Evolutionary conservation across 2,888 invertebrate genomes (phyloP), one percentile per base, ranked within the genome.

Genomic region (Anodontia alba): DNA sequence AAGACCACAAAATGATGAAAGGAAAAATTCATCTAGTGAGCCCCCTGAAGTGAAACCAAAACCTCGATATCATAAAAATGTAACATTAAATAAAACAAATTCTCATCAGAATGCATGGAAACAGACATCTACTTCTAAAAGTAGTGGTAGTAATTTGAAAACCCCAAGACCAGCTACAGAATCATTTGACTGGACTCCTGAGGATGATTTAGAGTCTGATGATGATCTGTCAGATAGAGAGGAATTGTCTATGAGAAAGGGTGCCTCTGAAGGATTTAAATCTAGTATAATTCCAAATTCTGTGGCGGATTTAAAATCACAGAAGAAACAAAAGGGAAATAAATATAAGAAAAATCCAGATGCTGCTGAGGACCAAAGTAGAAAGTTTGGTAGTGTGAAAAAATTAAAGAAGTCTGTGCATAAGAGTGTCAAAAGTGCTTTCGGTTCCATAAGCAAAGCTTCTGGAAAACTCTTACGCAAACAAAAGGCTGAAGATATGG

Each of bases 191-290:
- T 92, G 92, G 92, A 89, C 89, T 0, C 92, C 92, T 0, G 91
- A 90, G 73, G 88, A 88, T 76, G 92, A 92, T 72, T 78, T 92
- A 10, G 92, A 89, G 49, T 91, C 91, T 17, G 92, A 92, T 76
- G 92, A 92, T 82, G 88, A 91, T 78, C 81, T 91, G 12, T 87
- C 86, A 42, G 90, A 90, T 76, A 70, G 81, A 31, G 86, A 85
- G 36, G 71, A 73, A 57, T 70, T 87, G 57, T 82, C 85, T 17
- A 75, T 69, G 10, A 76, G 81, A 42, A 83, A 83, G 38, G 78
- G 78, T 29, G 73, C 82, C 26, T 82, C 83, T 17, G 88, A 90
- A 68, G 91, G 91, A 5, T 92, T 92, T 69, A 92, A 92, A 72
- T 88, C 90, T 0, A 86, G 88, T 8, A 87, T 92, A 7, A 79